Conservation (phyloP, 2,888 invertebrate genomes). For the Reticulitermes lucifugus region DNA sequence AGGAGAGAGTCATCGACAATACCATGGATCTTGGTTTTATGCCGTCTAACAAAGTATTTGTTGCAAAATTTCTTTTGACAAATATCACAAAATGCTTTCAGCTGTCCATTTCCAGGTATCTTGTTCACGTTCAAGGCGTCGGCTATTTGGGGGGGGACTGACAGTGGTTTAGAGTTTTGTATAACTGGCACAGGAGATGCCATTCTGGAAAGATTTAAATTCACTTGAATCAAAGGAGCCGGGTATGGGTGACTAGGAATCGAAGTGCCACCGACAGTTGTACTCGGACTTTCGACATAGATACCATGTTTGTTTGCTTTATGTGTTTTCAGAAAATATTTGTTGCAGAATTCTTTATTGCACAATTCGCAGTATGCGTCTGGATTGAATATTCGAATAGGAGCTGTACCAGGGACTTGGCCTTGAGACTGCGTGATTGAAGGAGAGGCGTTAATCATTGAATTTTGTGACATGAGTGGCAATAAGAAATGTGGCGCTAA, state of each 20-base stretch:
- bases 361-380: slow-evolving; percentile 98
- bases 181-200: slow-evolving; percentile 43
- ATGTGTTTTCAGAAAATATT: slow-evolving; percentile 97
- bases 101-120: slow-evolving; percentile 54
- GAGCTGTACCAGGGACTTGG: slow-evolving; percentile 44
- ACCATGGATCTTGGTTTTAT: slow-evolving; percentile 76
- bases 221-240: slow-evolving; percentile 41
- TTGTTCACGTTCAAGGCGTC: background rate
- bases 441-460: background rate
- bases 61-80: slow-evolving; percentile 81
- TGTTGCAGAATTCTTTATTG: slow-evolving; percentile 99
- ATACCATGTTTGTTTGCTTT: slow-evolving; percentile 98
- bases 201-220: slow-evolving; percentile 45
- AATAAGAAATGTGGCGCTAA: slow-evolving; percentile 46
- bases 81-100: slow-evolving; percentile 71
- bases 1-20: slow-evolving; percentile 58
- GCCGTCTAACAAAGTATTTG: slow-evolving; percentile 77
- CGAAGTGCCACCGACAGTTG: background rate
- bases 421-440: background rate
- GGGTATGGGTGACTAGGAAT: slow-evolving; percentile 33
- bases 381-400: slow-evolving; percentile 86
- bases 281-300: slow-evolving; percentile 69
- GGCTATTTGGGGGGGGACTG: background rate
- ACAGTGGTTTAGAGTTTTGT: background rate
- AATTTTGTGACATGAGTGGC: slow-evolving; percentile 39